Evolutionary conservation across 2,888 invertebrate genomes (phyloP), one percentile per base, ranked within the genome.

Genomic region (Ditylenchus weischeri): DNA sequence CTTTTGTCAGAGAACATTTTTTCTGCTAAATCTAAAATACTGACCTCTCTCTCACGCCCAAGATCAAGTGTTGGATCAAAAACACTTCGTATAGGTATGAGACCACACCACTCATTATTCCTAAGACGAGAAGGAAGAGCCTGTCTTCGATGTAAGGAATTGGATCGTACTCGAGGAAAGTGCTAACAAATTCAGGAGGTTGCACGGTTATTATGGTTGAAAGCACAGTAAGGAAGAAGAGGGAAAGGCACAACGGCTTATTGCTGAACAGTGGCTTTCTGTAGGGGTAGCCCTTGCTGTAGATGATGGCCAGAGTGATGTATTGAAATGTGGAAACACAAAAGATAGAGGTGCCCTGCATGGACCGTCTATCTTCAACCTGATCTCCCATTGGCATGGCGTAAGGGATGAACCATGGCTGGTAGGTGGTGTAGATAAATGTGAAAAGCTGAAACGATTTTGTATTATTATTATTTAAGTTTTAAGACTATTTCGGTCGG

Each of bases 261-360:
- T 86, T 86, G 54, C 87, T 54, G 59, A 69, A 63, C 18, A 71
- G 57, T 0, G 88, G 87, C 82, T 89, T 87, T 50, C 90, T 85
- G 84, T 89, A 90, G 0, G 91, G 91, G 81, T 87, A 87, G 60
- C 90, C 90, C 83, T 90, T 91, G 18, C 90, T 90, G 83, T 90
- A 91, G 7, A 90, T 88, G 70, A 90, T 86, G 4, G 90, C 90
- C 81, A 91, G 85, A 68, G 89, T 88, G 63, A 91, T 87, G 83
- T 91, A 91, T 85, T 91, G 91, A 86, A 82, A 82, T 64, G 76
- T 73, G 49, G 90, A 89, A 43, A 90, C 86, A 65, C 88, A 87
- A 84, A 91, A 91, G 49, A 91, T 86, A 1, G 90, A 89, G 0
- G 90, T 90, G 80, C 90, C 90, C 83, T 79, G 90, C 89, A 90